Percentiles rank a stretch among this genome's conserved stretches.
Conservation (phyloP, 2,888 invertebrate species). For the Alcis repandata region DNA sequence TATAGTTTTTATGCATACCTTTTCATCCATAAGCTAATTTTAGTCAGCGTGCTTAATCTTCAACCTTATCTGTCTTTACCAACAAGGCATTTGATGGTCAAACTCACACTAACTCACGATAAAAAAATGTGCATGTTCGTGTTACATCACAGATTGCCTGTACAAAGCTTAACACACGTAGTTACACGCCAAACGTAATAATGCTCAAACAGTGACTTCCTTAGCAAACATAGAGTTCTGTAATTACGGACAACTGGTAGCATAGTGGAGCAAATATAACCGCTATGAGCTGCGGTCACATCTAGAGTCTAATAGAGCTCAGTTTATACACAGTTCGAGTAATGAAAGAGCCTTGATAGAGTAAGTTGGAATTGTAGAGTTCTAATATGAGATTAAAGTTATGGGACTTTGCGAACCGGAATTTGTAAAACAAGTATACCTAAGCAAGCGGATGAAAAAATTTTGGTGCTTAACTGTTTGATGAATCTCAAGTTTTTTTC, state of each 20-base stretch:
- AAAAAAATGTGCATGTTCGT: no score
- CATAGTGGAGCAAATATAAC: constrained; percentile 66
- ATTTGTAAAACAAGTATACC: not conserved
- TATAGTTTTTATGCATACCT: no score
- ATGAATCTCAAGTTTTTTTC: no score
- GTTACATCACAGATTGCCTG: not conserved
- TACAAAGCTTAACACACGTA: constrained; percentile 38
- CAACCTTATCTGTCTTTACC: no score
- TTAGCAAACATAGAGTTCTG: constrained; percentile 64
- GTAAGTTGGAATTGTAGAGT: constrained; percentile 24
- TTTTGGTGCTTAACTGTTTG: no score
- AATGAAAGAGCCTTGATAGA: constrained; percentile 30
- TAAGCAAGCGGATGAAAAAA: no score
- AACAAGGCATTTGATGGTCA: no score
- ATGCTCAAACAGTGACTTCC: constrained; percentile 53
- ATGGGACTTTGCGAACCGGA: not conserved
- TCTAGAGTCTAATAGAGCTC: constrained; percentile 47
- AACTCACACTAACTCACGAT: no score
- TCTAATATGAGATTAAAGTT: constrained; percentile 20
- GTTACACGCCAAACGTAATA: constrained; percentile 46
- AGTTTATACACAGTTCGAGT: constrained; percentile 33
- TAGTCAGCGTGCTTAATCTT: no score
- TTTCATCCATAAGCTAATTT: no score
- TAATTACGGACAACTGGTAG: constrained; percentile 67
- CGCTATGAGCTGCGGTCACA: constrained; percentile 65